Evolutionary conservation across 1,140 invertebrate genomes (phyloP).

Genomic region (Leptonema lineaticorne): DNA sequence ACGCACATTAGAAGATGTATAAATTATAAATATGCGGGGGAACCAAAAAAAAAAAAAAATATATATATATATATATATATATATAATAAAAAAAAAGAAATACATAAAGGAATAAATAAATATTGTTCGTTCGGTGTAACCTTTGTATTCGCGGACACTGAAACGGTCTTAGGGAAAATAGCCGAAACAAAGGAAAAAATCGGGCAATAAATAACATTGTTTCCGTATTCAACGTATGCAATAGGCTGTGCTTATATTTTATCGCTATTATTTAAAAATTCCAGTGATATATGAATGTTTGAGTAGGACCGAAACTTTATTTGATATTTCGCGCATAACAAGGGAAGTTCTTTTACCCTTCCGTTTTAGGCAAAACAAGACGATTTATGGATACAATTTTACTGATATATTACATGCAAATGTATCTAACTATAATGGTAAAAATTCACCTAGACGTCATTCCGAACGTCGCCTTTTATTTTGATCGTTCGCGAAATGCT

Average conservation of each 20-base stretch:
- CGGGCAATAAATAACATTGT: constrained; percentile 33
- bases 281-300: constrained; percentile 37
- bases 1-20: background rate
- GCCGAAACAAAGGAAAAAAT: constrained; percentile 35
- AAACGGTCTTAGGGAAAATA: constrained; percentile 31
- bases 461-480: background rate
- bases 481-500: background rate
- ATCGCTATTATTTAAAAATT: constrained; percentile 38
- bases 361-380: constrained; percentile 36
- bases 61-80: background rate
- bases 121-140: constrained; percentile 10
- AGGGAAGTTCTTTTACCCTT: constrained; percentile 38
- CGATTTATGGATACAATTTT: constrained; percentile 37
- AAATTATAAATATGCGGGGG: background rate
- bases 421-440: constrained; percentile 20
- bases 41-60: background rate
- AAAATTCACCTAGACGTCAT: constrained; percentile 13
- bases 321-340: constrained; percentile 39
- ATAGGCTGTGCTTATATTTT: constrained; percentile 35
- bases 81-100: constrained; percentile 1
- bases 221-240: constrained; percentile 37
- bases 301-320: constrained; percentile 40
- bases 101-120: background rate
- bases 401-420: constrained; percentile 39
- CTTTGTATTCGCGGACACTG: constrained; percentile 17